phyloP scores from a whole-genome alignment of 2,113 vertebrate genomes.

The Lota lota region DNA sequence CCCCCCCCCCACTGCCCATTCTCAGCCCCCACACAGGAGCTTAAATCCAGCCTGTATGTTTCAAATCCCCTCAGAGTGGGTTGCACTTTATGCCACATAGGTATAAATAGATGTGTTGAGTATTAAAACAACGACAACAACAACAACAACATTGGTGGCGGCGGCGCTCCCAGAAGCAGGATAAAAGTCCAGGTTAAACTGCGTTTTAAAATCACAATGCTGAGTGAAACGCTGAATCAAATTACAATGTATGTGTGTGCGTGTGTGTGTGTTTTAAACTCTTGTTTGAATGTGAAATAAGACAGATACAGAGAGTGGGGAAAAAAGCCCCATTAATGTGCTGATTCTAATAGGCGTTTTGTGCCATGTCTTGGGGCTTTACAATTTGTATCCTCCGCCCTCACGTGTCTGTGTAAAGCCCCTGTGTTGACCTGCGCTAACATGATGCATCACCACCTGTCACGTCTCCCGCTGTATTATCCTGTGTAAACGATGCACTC shows the following conservation, averaged over 20 bases:
- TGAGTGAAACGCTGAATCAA: too few relatives aligned
- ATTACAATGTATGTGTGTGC: too few relatives aligned
- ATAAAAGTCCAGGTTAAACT: too few relatives aligned
- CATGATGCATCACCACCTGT: neutral
- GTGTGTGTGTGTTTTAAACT: slow-evolving; percentile 49
- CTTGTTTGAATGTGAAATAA: slow-evolving; percentile 58
- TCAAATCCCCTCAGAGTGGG: slow-evolving; percentile 38
- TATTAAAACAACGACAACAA: neutral
- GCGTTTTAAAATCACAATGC: too few relatives aligned
- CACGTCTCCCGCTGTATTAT: neutral
- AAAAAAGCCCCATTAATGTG: too few relatives aligned
- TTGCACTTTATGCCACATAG: slow-evolving; percentile 6
- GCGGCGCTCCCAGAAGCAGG: too few relatives aligned
- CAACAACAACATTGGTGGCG: too few relatives aligned
- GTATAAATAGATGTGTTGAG: slow-evolving; percentile 16
- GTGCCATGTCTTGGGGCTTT: slow-evolving; percentile 21
- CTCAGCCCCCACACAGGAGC: slow-evolving; percentile 11
- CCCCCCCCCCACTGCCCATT: neutral
- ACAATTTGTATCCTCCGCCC: slow-evolving; percentile 12
- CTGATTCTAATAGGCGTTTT: slow-evolving; percentile 23
- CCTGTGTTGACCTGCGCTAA: slow-evolving; percentile 19
- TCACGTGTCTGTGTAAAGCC: slow-evolving; percentile 7
- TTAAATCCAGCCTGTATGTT: slow-evolving; percentile 17
- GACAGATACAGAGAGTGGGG: slow-evolving; percentile 38
- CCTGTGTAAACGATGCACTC: neutral